phyloP scores from a whole-genome alignment of 2,113 vertebrate species.

The Macrotis lagotis region DNA sequence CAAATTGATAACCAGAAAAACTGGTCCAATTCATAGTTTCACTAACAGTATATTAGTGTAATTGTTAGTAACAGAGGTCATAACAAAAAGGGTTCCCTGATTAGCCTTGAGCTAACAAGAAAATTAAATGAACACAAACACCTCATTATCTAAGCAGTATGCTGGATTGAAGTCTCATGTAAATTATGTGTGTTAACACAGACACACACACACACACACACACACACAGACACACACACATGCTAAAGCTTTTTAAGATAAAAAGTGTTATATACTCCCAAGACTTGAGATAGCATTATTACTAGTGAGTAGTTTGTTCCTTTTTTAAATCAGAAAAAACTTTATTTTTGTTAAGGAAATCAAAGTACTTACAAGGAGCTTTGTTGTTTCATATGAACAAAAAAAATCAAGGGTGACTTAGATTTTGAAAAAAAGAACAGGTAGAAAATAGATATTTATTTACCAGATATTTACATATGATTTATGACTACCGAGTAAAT shows the following conservation, averaged over 20 bases:
- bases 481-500: slow-evolving; percentile 2
- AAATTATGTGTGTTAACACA: neutral
- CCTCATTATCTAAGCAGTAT: slow-evolving; percentile 19
- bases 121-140: neutral
- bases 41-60: neutral
- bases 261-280: neutral
- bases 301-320: neutral
- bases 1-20: neutral
- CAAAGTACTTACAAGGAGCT: slow-evolving; percentile 9
- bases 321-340: slow-evolving; percentile 13
- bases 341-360: neutral
- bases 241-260: neutral
- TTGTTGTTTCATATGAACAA: neutral
- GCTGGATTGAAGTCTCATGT: slow-evolving; percentile 6
- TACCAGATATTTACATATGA: neutral
- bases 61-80: neutral
- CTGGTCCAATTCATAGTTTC: neutral
- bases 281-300: neutral
- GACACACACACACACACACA: no score
- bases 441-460: neutral
- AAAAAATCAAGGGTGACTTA: neutral
- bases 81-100: slow-evolving; percentile 1
- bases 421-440: neutral
- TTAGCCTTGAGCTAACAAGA: slow-evolving; percentile 48
- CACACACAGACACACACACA: neutral